phyloP scores from a whole-genome alignment of 2,797 vertebrate species.

The Tragelaphus oryx region DNA sequence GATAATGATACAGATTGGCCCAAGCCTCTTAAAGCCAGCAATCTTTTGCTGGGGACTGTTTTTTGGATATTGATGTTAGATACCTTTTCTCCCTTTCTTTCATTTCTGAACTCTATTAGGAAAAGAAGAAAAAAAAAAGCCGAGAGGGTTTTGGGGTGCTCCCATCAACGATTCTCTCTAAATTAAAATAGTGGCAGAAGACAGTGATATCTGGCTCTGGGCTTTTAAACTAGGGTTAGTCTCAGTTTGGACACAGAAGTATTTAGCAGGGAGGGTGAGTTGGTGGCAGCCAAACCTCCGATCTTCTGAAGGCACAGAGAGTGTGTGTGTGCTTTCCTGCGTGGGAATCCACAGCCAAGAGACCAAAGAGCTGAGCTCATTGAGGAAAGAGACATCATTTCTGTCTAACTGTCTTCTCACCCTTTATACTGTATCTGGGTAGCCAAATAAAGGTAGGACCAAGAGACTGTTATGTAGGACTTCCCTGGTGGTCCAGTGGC shows the following conservation, averaged over 20 bases:
- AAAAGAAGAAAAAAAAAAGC: neutral
- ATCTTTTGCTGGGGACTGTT: neutral
- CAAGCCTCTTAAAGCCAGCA: neutral
- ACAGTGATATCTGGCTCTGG: neutral
- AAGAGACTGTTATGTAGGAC: neutral
- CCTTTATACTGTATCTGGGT: neutral
- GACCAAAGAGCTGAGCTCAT: neutral
- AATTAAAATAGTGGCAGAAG: neutral
- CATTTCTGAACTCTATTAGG: neutral
- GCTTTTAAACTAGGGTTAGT: neutral
- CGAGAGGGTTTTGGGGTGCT: neutral
- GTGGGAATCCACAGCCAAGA: neutral
- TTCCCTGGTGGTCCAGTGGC: neutral
- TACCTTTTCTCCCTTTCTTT: neutral
- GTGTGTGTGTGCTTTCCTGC: neutral
- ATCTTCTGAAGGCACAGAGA: neutral
- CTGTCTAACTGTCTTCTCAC: neutral
- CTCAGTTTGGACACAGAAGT: neutral
- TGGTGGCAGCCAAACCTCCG: neutral
- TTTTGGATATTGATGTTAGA: neutral
- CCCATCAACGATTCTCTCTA: neutral
- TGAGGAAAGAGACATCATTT: neutral
- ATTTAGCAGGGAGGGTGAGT: neutral
- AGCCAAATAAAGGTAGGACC: neutral
- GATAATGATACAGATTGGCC: neutral